A percentile compares a stretch with the other conserved stretches of the same genome.
Conservation (phyloP, 2,113 vertebrate species). For the Brachirus orientalis region DNA sequence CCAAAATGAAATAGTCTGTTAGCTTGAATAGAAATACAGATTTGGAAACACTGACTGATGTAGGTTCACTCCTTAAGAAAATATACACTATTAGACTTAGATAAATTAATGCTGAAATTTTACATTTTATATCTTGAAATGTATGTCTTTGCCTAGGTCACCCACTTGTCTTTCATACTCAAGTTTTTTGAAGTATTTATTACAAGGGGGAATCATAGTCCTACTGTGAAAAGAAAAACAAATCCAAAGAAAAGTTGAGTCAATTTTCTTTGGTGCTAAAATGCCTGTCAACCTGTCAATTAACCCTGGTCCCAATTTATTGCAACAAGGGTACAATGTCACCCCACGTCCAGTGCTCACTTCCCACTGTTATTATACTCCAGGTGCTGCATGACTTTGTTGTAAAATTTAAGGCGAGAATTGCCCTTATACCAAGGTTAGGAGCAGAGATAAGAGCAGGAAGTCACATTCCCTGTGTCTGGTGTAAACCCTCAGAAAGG, state of each 20-base stretch:
- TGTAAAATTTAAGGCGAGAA: conserved; percentile 38
- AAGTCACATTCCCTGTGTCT: conserved; percentile 32
- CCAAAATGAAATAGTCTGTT: too few species aligned
- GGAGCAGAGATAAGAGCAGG: conserved; percentile 27
- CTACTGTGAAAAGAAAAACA: conserved; percentile 2
- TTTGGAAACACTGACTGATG: too few species aligned
- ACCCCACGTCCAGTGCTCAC: conserved; percentile 6
- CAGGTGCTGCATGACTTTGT: conserved; percentile 58
- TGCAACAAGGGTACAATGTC: conserved; percentile 28
- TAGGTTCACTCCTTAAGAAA: too few species aligned
- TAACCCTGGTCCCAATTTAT: conserved; percentile 10
- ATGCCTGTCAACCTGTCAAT: conserved; percentile 37
- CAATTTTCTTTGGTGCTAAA: not conserved
- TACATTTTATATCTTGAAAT: too few species aligned
- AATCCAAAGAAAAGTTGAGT: conserved; percentile 12
- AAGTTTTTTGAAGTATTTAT: not conserved
- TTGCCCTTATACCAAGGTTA: conserved; percentile 60
- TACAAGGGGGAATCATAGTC: not conserved
- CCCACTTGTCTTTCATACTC: too few species aligned
- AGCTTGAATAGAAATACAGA: too few species aligned
- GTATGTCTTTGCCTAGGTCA: too few species aligned
- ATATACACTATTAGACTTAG: too few species aligned
- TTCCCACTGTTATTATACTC: conserved; percentile 43
- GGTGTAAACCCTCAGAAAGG: conserved; percentile 17
- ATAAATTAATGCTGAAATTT: too few species aligned